Evolutionary conservation across 2,888 invertebrate genomes (phyloP).

Genomic region (Nemoura dubitans): DNA sequence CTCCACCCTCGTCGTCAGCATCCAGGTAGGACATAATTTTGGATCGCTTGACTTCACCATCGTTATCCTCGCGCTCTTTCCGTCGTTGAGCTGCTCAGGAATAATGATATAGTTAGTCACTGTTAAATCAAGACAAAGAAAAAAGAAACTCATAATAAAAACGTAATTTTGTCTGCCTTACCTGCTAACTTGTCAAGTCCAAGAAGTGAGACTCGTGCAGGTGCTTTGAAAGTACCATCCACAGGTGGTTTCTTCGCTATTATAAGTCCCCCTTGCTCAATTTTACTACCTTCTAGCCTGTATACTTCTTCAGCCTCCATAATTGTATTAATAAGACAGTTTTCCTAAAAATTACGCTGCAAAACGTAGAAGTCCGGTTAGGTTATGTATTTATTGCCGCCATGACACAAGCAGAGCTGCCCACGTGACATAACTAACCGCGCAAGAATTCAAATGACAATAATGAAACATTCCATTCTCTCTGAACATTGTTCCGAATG

Average conservation of each 20-base stretch:
- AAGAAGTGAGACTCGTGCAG: constrained; percentile 70
- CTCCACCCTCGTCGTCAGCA: constrained; percentile 60
- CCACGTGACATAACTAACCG: no score
- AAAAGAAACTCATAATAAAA: no score
- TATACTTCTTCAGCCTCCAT: constrained; percentile 68
- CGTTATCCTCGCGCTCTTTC: constrained; percentile 56
- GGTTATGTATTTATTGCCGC: no score
- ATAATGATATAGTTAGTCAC: not conserved
- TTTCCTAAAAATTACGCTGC: no score
- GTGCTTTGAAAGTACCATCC: constrained; percentile 71
- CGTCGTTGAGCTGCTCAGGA: constrained; percentile 55
- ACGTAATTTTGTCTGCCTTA: constrained; percentile 52
- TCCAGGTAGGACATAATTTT: constrained; percentile 69
- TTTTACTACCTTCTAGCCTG: constrained; percentile 74
- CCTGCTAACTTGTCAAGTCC: constrained; percentile 87
- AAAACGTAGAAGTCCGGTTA: no score
- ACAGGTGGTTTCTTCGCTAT: constrained; percentile 72
- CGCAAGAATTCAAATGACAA: no score
- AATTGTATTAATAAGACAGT: no score
- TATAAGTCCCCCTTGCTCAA: constrained; percentile 69
- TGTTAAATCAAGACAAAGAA: not conserved
- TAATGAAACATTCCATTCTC: no score
- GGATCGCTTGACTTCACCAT: constrained; percentile 55
- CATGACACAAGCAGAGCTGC: no score
- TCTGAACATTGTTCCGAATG: no score